Conservation (phyloP, 2,113 vertebrate species). For the Chamaea fasciata region DNA sequence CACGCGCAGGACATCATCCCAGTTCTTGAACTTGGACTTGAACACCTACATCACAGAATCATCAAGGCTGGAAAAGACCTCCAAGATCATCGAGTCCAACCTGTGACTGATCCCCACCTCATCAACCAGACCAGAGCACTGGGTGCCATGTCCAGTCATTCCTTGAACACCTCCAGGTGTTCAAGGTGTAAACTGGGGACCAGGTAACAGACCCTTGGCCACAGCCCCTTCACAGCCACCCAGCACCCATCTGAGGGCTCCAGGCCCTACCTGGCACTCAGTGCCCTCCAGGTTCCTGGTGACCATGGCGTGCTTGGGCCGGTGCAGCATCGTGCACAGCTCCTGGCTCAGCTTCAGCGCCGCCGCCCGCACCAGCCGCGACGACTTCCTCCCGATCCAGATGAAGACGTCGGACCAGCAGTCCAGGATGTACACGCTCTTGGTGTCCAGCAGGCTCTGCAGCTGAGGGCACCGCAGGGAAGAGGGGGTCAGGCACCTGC, state of each 20-base stretch:
- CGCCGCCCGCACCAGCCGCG: constrained; percentile 89
- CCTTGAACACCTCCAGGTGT: neutral
- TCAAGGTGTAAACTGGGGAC: neutral
- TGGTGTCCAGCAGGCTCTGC: constrained; percentile 94
- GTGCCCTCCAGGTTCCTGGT: constrained; percentile 94
- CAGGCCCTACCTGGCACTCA: constrained; percentile 85
- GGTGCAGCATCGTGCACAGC: constrained; percentile 92
- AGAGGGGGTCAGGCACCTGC: neutral
- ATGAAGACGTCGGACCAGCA: constrained; percentile 98
- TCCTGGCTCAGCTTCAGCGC: constrained; percentile 97
- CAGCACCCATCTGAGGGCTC: fast-evolving
- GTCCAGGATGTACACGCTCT: constrained; percentile 93
- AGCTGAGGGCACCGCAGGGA: constrained; percentile 65
- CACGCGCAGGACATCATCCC: constrained; percentile 94
- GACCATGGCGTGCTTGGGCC: constrained; percentile 89
- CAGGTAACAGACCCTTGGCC: fast-evolving
- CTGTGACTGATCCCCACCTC: neutral
- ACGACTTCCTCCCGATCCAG: constrained; percentile 95
- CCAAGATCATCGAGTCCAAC: neutral
- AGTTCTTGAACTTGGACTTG: constrained; percentile 98
- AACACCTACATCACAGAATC: constrained; percentile 77
- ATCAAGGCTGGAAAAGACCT: neutral
- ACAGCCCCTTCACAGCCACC: neutral
- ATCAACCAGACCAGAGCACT: neutral
- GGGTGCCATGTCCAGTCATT: fast-evolving